Evolutionary conservation across 2,113 vertebrate species (phyloP).

Genomic region (Takifugu bimaculatus): DNA sequence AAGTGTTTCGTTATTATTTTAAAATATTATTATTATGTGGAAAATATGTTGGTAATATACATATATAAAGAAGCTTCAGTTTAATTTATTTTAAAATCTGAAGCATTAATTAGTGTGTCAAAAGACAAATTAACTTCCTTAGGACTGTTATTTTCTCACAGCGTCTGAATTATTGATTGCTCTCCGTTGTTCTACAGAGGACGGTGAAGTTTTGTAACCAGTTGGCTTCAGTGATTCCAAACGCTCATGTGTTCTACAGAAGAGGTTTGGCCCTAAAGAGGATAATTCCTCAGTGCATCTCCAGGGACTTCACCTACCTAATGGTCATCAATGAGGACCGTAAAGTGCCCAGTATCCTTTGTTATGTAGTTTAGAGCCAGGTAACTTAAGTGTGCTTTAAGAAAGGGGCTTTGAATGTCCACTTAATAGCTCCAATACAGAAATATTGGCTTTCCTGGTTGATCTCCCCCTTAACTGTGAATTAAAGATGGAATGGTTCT

Average conservation of each 20-base stretch:
- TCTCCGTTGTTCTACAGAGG: conserved; percentile 75
- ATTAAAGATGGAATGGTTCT: conserved; percentile 89
- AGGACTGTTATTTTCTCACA: too few relatives aligned
- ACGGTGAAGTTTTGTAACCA: conserved; percentile 91
- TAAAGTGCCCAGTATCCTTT: conserved; percentile 93
- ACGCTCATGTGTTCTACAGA: conserved; percentile 93
- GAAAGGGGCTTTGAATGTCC: too few relatives aligned
- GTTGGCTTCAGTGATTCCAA: conserved; percentile 85
- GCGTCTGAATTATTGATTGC: not conserved
- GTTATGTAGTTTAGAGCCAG: not conserved
- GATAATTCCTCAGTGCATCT: conserved; percentile 90
- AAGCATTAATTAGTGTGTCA: too few relatives aligned
- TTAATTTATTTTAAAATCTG: too few relatives aligned
- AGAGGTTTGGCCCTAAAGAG: conserved; percentile 93
- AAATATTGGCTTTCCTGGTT: not conserved
- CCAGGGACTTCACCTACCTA: conserved; percentile 90
- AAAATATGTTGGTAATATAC: too few relatives aligned
- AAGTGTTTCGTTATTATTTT: too few relatives aligned
- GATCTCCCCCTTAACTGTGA: conserved; percentile 66
- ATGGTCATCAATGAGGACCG: conserved; percentile 94
- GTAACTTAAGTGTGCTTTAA: too few relatives aligned
- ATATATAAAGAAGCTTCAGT: too few relatives aligned
- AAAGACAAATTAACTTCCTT: too few relatives aligned
- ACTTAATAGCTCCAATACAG: not conserved
- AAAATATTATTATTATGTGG: too few relatives aligned